Percentiles rank a stretch among this genome's conserved stretches.
These are phyloP conservation scores for Polypterus senegalus DNA, from an alignment of 2,113 vertebrate genomes.

Conservation along the genomic window DNA sequence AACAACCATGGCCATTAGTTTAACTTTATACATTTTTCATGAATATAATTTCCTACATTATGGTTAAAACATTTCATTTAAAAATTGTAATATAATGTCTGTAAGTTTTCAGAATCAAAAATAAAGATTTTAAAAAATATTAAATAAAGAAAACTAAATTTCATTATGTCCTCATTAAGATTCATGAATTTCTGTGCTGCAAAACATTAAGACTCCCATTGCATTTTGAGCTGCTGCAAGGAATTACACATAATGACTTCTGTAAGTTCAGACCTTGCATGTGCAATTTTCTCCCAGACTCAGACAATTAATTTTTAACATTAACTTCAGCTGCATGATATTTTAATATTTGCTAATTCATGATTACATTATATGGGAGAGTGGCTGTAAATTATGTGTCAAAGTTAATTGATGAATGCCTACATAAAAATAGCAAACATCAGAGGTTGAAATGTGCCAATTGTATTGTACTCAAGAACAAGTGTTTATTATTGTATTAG, in stretches of 20 bases:
- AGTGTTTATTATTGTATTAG: too few species aligned
- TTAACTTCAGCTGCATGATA: slow-evolving; percentile 14
- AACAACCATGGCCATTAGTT: too few species aligned
- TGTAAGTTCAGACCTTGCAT: slow-evolving; percentile 12
- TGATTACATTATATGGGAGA: slow-evolving; percentile 15
- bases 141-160: not conserved
- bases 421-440: slow-evolving; percentile 21
- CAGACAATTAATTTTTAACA: slow-evolving; percentile 8
- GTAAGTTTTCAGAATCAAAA: too few species aligned
- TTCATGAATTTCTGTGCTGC: slow-evolving; percentile 4
- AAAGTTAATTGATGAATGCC: slow-evolving; percentile 32
- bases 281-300: slow-evolving; percentile 2
- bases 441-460: not conserved
- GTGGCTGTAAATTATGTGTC: slow-evolving; percentile 12
- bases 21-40: too few species aligned
- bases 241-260: slow-evolving; percentile 16
- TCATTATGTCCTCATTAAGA: not conserved
- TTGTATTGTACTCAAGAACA: not conserved
- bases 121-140: too few species aligned
- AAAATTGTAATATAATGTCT: too few species aligned
- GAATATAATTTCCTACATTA: too few species aligned
- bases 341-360: slow-evolving; percentile 55
- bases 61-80: too few species aligned
- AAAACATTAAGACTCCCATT: slow-evolving; percentile 7
- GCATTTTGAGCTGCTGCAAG: slow-evolving; percentile 1